Conservation (phyloP, 92 coral and sea anemone genomes). For the Epizoanthus rinbou region DNA sequence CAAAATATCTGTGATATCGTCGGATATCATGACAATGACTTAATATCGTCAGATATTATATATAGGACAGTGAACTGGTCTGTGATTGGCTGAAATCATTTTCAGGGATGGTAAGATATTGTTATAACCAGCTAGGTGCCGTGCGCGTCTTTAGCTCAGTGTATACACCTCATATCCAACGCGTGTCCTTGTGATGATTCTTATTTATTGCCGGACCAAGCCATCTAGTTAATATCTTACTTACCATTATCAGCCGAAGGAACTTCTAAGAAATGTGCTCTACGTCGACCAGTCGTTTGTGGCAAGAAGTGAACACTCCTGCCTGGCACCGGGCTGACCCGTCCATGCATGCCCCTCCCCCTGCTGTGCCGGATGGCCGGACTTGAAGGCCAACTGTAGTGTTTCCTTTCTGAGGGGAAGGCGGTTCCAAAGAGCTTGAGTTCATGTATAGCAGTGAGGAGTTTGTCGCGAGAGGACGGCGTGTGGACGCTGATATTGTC, state of each 20-base stretch:
- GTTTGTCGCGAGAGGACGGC: conserved; percentile 33
- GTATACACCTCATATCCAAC: neutral
- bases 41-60: no score
- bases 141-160: no score
- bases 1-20: no score
- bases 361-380: neutral
- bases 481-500: conserved; percentile 21
- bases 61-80: no score
- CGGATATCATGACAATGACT: no score
- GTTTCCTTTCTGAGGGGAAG: conserved; percentile 13
- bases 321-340: conserved; percentile 13
- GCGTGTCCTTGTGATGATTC: neutral
- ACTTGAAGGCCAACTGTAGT: neutral
- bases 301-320: neutral
- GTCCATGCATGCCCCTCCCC: conserved; percentile 30
- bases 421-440: conserved; percentile 27
- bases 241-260: conserved; percentile 14
- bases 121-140: no score
- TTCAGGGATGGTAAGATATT: no score
- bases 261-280: neutral
- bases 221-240: neutral
- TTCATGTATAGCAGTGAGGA: conserved; percentile 28
- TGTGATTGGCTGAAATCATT: no score
- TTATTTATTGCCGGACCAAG: neutral
- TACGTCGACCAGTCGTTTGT: neutral